Conservation (phyloP, 2,888 invertebrate species). For the Auanema sp. region DNA sequence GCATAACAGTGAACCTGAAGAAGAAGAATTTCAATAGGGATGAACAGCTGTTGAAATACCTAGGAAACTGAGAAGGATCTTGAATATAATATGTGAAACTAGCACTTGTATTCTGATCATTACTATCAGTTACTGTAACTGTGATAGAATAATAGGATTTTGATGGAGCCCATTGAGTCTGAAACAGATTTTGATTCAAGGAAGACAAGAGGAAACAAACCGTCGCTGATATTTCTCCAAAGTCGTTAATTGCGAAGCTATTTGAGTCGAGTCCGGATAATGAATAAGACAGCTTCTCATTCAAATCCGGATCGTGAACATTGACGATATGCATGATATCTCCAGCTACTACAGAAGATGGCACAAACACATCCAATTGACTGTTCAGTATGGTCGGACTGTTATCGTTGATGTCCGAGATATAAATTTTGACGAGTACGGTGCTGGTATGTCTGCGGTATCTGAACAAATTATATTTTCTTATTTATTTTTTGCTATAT, state of each 20-base stretch:
- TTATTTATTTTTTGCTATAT: neutral
- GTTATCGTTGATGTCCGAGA: slow-evolving; percentile 90
- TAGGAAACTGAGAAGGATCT: slow-evolving; percentile 21
- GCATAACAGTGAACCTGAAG: neutral
- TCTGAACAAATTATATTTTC: slow-evolving; percentile 62
- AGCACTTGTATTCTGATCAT: slow-evolving; percentile 26
- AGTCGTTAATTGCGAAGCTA: slow-evolving; percentile 20
- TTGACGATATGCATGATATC: slow-evolving; percentile 35
- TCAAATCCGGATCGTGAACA: slow-evolving; percentile 27
- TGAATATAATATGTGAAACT: slow-evolving; percentile 33
- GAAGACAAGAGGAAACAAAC: neutral
- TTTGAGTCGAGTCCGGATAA: slow-evolving; percentile 18
- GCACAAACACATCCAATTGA: slow-evolving; percentile 40
- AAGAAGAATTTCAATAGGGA: neutral
- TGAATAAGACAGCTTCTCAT: neutral
- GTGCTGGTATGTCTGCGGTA: slow-evolving; percentile 81
- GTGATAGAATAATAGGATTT: slow-evolving; percentile 19
- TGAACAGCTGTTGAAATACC: slow-evolving; percentile 10
- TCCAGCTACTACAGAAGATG: slow-evolving; percentile 9
- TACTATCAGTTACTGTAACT: slow-evolving; percentile 24
- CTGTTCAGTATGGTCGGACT: slow-evolving; percentile 72
- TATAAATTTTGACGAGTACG: slow-evolving; percentile 86
- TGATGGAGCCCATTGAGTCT: neutral
- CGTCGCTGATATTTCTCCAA: slow-evolving; percentile 72
- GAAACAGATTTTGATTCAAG: neutral